Percentiles rank a stretch among this genome's conserved stretches.
Conservation (phyloP, 92 coral and sea anemone species). For the Actinostola sp. region DNA sequence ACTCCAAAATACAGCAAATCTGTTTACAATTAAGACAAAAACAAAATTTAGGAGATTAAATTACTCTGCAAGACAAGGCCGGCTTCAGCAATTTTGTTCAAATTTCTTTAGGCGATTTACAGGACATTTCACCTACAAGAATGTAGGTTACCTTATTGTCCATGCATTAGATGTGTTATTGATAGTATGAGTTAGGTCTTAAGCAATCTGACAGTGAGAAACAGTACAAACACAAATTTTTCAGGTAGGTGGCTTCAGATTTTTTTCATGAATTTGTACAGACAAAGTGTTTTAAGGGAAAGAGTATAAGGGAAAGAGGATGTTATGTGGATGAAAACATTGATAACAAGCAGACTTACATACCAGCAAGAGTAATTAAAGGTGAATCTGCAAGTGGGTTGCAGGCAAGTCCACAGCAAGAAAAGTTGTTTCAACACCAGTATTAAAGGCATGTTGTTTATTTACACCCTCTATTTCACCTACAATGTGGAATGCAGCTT, state of each 20-base stretch:
- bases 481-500: conserved; percentile 21
- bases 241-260: conserved; percentile 63
- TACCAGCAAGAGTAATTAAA: conserved; percentile 63
- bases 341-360: conserved; percentile 66
- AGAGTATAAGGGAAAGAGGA: conserved; percentile 64
- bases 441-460: conserved; percentile 48
- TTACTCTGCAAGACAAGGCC: conserved; percentile 37
- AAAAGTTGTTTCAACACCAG: conserved; percentile 60
- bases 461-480: conserved; percentile 58
- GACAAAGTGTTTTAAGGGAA: conserved; percentile 58
- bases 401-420: conserved; percentile 29
- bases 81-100: conserved; percentile 59
- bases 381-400: conserved; percentile 76
- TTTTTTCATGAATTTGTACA: conserved; percentile 64
- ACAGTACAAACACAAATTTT: conserved; percentile 61
- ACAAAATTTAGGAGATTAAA: conserved; percentile 60
- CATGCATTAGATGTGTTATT: conserved; percentile 63
- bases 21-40: conserved; percentile 68
- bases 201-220: conserved; percentile 57
- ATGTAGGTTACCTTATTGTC: conserved; percentile 61
- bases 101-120: conserved; percentile 56
- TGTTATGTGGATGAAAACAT: conserved; percentile 41
- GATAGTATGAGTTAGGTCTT: conserved; percentile 63
- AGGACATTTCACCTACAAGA: conserved; percentile 64
- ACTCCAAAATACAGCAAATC: conserved; percentile 56